Base-by-base conservation (phyloP, 2,113 vertebrate species). In the Calidris pugnax region DNA sequence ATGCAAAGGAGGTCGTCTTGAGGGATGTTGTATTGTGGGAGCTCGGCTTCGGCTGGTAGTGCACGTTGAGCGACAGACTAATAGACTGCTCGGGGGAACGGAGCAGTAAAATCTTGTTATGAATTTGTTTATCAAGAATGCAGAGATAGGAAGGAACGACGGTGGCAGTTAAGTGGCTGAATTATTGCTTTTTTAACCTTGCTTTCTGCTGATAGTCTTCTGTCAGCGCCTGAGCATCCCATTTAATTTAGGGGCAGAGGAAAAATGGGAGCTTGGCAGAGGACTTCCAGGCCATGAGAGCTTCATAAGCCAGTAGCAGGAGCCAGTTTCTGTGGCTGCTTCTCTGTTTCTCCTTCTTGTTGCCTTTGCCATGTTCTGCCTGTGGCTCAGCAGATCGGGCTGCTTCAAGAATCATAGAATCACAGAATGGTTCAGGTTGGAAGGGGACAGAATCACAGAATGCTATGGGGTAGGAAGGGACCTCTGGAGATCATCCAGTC, bases 1-100 rank as follows among this genome's bases (percentile, higher is more conserved):
- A 97, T 95, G 95, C 95, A 95, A 93, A 96, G 71, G 90, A 93
- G 93, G 90, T 91, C 48, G 45, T 89, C 96, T 95, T n/a, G 17
- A 45, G 89, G 95, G 95, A 62, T 86, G n/a, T 88, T 71, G 96
- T 89, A 1, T 71, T 86, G 89, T 51, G 91, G 90, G 84, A 89
- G 73, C 64, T 89, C 4, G 7, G 75, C 79, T 85, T 59, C 4
- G 12, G 5, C 92, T 56, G 89, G 93, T 23, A 51, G 89, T 20
- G 91, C 68, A 3, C 57, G 93, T 72, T 88, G 92, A 96, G 73
- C 39, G 50, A 91, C 95, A 87, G 88, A 47, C 76, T 94, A 95
- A 96, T 88, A 21, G 93, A 96, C 68, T 16, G 83, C 94, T 95
- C 67, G 84, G 2, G 91, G 85, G 94, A 95, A 85, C 13, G 3